Evolutionary conservation across 2,888 invertebrate genomes (phyloP).

Genomic region (Fabriciana adippe): DNA sequence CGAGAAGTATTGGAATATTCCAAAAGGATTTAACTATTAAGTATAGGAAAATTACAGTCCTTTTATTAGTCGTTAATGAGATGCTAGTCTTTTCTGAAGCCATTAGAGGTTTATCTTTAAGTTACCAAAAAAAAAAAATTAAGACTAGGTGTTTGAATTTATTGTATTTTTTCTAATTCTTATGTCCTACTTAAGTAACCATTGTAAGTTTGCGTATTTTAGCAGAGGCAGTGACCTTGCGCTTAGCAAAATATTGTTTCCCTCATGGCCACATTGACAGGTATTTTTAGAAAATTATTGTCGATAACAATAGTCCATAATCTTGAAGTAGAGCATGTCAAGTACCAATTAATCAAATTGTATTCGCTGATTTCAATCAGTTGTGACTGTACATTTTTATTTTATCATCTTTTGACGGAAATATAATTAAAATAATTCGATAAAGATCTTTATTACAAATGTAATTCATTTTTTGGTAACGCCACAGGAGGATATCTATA

Average conservation of each 20-base stretch:
- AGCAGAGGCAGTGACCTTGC: conserved; percentile 58
- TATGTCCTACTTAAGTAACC: conserved; percentile 41
- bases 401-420: conserved; percentile 2
- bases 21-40: too few relatives aligned
- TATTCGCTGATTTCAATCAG: conserved; percentile 34
- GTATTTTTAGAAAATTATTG: conserved; percentile 40
- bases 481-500: too few relatives aligned
- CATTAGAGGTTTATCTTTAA: too few relatives aligned
- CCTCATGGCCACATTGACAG: conserved; percentile 29
- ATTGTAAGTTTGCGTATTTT: conserved; percentile 57
- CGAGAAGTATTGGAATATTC: too few relatives aligned
- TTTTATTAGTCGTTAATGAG: too few relatives aligned
- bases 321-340: conserved; percentile 43
- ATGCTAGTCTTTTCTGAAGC: too few relatives aligned
- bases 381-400: conserved; percentile 10
- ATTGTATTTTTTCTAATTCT: background rate
- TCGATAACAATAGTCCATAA: conserved; percentile 42
- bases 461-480: too few relatives aligned
- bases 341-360: conserved; percentile 41
- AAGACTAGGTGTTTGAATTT: background rate
- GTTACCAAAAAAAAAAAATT: too few relatives aligned
- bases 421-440: too few relatives aligned
- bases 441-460: too few relatives aligned
- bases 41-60: too few relatives aligned
- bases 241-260: conserved; percentile 42